Evolutionary conservation across 2,113 vertebrate species (phyloP), one percentile per base, ranked within the genome.

Genomic region (Hucho hucho): DNA sequence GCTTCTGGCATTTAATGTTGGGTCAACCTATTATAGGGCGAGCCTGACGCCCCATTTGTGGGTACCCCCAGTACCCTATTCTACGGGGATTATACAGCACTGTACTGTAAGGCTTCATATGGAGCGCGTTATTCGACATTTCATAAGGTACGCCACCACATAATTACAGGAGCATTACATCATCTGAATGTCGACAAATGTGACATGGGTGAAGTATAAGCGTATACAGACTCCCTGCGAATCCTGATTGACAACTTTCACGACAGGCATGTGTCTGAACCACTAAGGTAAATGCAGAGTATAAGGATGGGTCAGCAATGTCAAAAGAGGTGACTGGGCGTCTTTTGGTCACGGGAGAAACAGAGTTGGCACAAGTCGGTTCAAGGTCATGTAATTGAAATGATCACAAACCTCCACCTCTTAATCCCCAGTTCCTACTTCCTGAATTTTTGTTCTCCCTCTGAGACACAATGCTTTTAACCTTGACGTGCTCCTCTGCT

Each of bases 391-490:
- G 20, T 20, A 20, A 59, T n/a, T 59, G 56, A 59, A 59, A 20
- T 6, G 16, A 4, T 59, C 20, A 58, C 1, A 58, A 18, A 58
- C 56, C 18, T 5, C 3, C 46, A 49, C 47, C 47, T 14, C 47
- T 49, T 49, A 14, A 59, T 58, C 56, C 18, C 47, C 16, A 20
- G 20, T 59, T 22, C 16, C 9, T 20, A 59, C 56, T 13, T 58
- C 56, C 20, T 47, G 46, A 47, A 47, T 47, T 13, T 49, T 49
- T 49, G 63, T 26, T 67, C 66, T 81, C 78, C 82, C 80, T 59
- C 75, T 25, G 80, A 76, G 80, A 66, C 28, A 28, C 26, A 0
- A 68, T 72, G 67, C 81, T 81, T 88, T 88, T 88, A 86, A 89
- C 87, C 89, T 85, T 74, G 73, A 79, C 77, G 70, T 75, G 77